Base-by-base conservation (phyloP, 2,113 vertebrate genomes). In the Psittacula cyanocephala region DNA sequence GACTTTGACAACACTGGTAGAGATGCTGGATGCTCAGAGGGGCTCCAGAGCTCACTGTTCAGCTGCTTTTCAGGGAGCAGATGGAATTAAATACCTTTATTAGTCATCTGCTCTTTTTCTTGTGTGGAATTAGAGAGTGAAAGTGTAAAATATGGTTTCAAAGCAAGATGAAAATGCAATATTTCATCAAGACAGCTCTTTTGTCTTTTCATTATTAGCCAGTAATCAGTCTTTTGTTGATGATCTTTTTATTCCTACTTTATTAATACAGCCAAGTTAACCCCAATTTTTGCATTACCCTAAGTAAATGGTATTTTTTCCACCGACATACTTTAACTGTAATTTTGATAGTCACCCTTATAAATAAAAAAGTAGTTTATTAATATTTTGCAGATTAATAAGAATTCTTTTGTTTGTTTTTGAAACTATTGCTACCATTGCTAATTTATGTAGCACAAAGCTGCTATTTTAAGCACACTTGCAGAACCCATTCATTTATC, bases 1-100 rank as follows among this genome's bases (percentile, higher is more conserved):
- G 43, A 3, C 11, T 11, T 18, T 15, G 11, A n/a, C n/a, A 3
- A 2, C 27, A 1, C n/a, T 1, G 2, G 18, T 0, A 2, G 18
- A 28, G 50, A 8, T 11, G 15, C 22, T 0, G 24, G 37, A 33
- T 10, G 35, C 68, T 33, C 2, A 46, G 12, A 25, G 52, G 20
- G 49, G 37, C 25, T 47, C 39, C 31, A 2, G 2, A 19, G 35
- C 11, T 35, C 20, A 0, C 33, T 15, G 20, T 6, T 63, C 29
- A 17, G 57, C 43, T 35, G 37, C 69, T 43, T 17, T 4, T 5
- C 7, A 2, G 25, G 50, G 3, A 10, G 64, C 27, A 49, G 57
- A 2, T 24, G 41, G 63, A 13, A 18, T 13, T 3, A 33, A 37
- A 49, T 1, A 25, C 57, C 65, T 44, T 20, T 20, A 29, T 50